Evolutionary conservation across 2,797 vertebrate genomes (phyloP).

Genomic region (Petrocephalus sullivani): DNA sequence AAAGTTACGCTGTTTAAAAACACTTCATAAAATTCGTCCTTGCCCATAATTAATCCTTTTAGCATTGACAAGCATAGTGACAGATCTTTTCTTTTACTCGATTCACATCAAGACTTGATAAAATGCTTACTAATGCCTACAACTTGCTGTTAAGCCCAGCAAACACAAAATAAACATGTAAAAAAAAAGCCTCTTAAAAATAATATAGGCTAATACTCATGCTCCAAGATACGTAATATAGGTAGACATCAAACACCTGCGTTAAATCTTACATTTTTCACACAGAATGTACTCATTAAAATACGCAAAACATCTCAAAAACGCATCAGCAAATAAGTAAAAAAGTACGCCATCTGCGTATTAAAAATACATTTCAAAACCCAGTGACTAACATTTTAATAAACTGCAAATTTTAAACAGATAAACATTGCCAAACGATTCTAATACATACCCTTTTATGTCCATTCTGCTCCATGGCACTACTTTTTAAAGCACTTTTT

Average conservation of each 20-base stretch:
- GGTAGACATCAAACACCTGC: background rate
- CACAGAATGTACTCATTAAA: background rate
- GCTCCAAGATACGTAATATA: background rate
- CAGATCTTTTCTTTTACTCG: background rate
- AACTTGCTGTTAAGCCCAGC: background rate
- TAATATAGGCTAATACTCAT: background rate
- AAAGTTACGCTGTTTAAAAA: background rate
- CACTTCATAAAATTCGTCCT: background rate
- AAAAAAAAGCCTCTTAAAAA: background rate
- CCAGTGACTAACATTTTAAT: background rate
- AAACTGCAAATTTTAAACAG: conserved; percentile 5
- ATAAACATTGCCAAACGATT: conserved; percentile 13
- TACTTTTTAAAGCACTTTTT: conserved; percentile 20
- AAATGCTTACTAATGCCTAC: background rate
- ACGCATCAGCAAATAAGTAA: background rate
- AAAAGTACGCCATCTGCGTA: background rate
- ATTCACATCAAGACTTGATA: background rate
- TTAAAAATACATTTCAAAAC: background rate
- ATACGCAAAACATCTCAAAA: background rate
- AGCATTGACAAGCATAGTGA: background rate
- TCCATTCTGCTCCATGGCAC: conserved; percentile 21
- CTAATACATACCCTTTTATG: conserved; percentile 22
- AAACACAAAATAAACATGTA: conserved; percentile 2
- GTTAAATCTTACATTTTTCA: background rate
- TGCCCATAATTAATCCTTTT: background rate